phyloP scores from a whole-genome alignment of 2,888 invertebrate species.

The Blera fallax region DNA sequence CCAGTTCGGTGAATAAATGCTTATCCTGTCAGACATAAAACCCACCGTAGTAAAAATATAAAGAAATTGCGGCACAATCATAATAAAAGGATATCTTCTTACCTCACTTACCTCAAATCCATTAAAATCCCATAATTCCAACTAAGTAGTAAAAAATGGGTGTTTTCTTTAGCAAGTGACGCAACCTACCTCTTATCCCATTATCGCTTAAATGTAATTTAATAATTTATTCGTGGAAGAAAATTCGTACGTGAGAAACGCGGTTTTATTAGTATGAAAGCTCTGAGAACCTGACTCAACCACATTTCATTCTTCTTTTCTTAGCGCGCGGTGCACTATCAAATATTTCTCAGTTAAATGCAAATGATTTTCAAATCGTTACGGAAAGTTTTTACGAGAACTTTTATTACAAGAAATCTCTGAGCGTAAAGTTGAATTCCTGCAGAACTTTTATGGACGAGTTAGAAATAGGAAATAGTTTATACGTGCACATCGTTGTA shows the following conservation, averaged over 20 bases:
- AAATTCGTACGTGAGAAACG: conserved; percentile 19
- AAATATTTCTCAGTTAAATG: conserved; percentile 44
- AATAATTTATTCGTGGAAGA: conserved; percentile 47
- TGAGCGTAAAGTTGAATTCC: neutral
- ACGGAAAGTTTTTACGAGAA: conserved; percentile 36
- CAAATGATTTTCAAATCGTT: conserved; percentile 44
- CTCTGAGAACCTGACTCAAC: neutral
- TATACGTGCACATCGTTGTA: neutral
- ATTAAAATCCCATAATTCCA: conserved; percentile 53
- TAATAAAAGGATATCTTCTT: conserved; percentile 32
- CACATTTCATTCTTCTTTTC: neutral
- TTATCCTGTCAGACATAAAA: conserved; percentile 15
- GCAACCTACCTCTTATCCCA: conserved; percentile 18
- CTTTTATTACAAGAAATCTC: conserved; percentile 29
- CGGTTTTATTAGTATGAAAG: neutral
- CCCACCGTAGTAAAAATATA: neutral
- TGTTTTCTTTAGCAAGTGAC: neutral
- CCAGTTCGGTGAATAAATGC: neutral
- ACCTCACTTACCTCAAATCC: conserved; percentile 29
- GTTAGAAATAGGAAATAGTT: neutral
- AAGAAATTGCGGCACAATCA: conserved; percentile 30
- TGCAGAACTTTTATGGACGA: neutral
- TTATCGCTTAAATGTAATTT: conserved; percentile 51
- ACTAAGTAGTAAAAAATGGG: conserved; percentile 9
- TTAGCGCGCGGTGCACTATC: conserved; percentile 13